Conservation (phyloP, 2,888 invertebrate genomes). For the Timandra comae region DNA sequence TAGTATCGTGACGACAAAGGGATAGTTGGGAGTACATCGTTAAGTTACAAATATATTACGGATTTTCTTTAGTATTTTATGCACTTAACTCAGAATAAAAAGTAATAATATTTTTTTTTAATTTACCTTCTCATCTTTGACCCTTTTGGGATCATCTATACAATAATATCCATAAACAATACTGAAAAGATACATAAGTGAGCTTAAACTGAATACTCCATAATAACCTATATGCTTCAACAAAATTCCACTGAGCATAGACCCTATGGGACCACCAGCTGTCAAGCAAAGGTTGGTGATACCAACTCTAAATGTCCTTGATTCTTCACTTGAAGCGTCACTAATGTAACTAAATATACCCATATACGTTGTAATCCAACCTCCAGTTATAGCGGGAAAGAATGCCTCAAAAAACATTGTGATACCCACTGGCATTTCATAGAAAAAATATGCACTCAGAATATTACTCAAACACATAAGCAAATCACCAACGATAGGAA, state of each 20-base stretch:
- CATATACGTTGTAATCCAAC: slow-evolving; percentile 74
- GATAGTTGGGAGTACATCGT: too few relatives aligned
- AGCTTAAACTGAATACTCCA: slow-evolving; percentile 65
- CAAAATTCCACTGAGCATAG: slow-evolving; percentile 57
- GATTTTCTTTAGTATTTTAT: too few relatives aligned
- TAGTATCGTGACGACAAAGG: too few relatives aligned
- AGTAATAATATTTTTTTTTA: too few relatives aligned
- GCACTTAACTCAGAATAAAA: too few relatives aligned
- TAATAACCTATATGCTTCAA: slow-evolving; percentile 66
- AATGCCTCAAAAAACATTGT: slow-evolving; percentile 71
- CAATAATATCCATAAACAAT: slow-evolving; percentile 59
- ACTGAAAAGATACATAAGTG: slow-evolving; percentile 55
- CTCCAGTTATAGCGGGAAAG: slow-evolving; percentile 71
- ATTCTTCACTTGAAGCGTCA: slow-evolving; percentile 71
- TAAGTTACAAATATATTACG: too few relatives aligned
- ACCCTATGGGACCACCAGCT: slow-evolving; percentile 58
- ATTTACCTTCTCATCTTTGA: slow-evolving; percentile 29
- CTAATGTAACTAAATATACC: slow-evolving; percentile 78
- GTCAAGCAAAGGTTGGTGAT: slow-evolving; percentile 66
- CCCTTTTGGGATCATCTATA: slow-evolving; percentile 52
- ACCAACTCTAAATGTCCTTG: slow-evolving; percentile 78
- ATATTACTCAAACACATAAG: slow-evolving; percentile 66
- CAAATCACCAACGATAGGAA: slow-evolving; percentile 74
- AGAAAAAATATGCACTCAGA: slow-evolving; percentile 71
- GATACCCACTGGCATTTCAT: slow-evolving; percentile 70